Evolutionary conservation across 2,888 invertebrate species (phyloP), one percentile per base, ranked within the genome.

Genomic region (Ctena decussata): DNA sequence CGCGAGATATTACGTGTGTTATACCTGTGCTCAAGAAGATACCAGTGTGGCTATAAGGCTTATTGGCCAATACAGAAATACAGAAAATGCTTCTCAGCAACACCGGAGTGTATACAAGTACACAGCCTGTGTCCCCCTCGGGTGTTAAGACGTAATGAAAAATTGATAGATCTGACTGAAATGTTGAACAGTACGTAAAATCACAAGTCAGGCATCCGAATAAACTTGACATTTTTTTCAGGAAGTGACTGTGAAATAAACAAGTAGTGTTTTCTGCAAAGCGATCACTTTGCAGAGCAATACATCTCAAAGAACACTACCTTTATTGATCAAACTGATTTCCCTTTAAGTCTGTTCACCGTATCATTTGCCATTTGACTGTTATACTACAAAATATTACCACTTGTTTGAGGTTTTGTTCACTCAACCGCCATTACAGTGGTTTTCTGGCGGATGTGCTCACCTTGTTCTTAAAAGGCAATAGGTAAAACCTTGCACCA

Each of bases 241-340:
- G 60, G 60, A 60, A 60, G 60, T 60, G 60, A 60, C 60, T 60
- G 3, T 49, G 49, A 60, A 60, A 60, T 60, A 60, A 60, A 60
- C 27, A 30, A 30, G 6, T 60, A 2, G 6, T 6, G 1, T 8
- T 6, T 30, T 60, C 30, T 60, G 8, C 6, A 11, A 1, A 60
- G 24, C 30, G 5, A 27, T 3, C 5, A 11, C 5, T 24, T 18
- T 30, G 21, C 18, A 6, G 3, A 6, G 5, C 8, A 5, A 11
- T 21, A 6, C 8, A 6, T 24, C 5, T 1, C 8, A 27, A 8
- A 27, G 30, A 60, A 6, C 3, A 60, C 27, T 60, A 60, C 60
- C 60, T 60, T 60, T 27, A 60, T 27, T 11, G 27, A 27, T 60
- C 27, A 60, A 60, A 1, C 3, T 11, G 30, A 21, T 8, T 60